Percentiles rank a stretch among this genome's conserved stretches.
phyloP scores from a whole-genome alignment of 2,888 invertebrate genomes.

The Drosophila conformis region DNA sequence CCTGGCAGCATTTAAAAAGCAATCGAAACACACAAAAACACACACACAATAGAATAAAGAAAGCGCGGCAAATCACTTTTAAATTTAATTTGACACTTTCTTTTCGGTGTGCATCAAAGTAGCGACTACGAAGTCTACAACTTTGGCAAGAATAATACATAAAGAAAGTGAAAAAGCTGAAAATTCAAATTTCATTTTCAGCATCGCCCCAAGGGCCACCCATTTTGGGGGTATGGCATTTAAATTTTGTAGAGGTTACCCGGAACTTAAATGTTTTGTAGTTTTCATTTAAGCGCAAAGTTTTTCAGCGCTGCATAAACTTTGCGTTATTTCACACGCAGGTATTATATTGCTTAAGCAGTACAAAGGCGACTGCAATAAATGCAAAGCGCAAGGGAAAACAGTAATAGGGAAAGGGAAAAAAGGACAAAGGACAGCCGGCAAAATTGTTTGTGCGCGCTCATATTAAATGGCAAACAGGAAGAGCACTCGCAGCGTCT shows the following conservation, averaged over 20 bases:
- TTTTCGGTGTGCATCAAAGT: conserved; percentile 65
- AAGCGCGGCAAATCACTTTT: conserved; percentile 75
- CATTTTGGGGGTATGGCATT: conserved; percentile 55
- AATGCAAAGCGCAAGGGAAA: conserved; percentile 12
- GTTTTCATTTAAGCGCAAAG: conserved; percentile 76
- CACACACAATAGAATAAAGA: conserved; percentile 19
- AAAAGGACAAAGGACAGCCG: conserved; percentile 25
- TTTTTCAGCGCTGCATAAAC: conserved; percentile 72
- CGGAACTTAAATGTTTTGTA: conserved; percentile 74
- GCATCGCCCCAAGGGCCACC: conserved; percentile 35
- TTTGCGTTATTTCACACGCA: conserved; percentile 79
- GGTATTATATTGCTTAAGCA: conserved; percentile 73
- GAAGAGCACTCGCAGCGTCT: conserved; percentile 24
- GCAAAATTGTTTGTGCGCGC: conserved; percentile 61
- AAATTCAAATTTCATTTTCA: conserved; percentile 68
- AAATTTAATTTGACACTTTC: conserved; percentile 79
- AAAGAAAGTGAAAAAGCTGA: conserved; percentile 12
- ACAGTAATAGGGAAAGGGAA: neutral
- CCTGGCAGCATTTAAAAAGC: conserved; percentile 62
- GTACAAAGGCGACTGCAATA: conserved; percentile 72
- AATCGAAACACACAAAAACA: conserved; percentile 38
- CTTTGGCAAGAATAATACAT: conserved; percentile 44
- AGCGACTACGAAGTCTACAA: conserved; percentile 74
- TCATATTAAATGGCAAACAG: conserved; percentile 71
- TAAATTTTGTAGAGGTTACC: conserved; percentile 60